phyloP scores from a whole-genome alignment of 2,888 invertebrate genomes.

The Macrosiphum euphorbiae region DNA sequence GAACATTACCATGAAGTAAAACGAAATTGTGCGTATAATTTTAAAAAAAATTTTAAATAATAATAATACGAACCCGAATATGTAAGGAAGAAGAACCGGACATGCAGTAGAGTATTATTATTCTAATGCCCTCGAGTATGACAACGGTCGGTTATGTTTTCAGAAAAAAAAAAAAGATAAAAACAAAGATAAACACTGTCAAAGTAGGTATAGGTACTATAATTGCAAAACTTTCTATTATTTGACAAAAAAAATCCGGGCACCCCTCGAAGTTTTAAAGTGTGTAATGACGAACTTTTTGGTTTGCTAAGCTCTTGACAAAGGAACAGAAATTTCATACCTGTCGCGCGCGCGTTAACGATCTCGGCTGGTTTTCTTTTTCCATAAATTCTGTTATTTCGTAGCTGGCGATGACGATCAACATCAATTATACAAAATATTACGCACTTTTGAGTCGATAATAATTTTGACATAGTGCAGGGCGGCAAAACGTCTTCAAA shows the following conservation, averaged over 20 bases:
- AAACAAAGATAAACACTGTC: neutral
- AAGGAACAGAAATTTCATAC: constrained; percentile 6
- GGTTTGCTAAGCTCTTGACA: constrained; percentile 1
- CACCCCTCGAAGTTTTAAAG: constrained; percentile 27
- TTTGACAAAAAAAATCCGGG: constrained; percentile 22
- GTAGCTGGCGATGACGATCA: neutral
- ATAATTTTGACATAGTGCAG: neutral
- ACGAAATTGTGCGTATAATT: neutral
- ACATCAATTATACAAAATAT: neutral
- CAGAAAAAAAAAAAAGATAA: neutral
- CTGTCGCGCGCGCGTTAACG: neutral
- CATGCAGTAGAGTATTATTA: neutral
- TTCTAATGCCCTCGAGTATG: neutral
- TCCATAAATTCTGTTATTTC: neutral
- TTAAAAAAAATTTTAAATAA: neutral
- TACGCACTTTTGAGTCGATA: neutral
- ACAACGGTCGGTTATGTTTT: constrained; percentile 21
- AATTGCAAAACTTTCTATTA: constrained; percentile 58
- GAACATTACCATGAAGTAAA: neutral
- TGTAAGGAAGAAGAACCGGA: neutral
- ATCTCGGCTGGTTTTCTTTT: neutral
- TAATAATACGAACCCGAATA: neutral
- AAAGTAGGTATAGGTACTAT: neutral
- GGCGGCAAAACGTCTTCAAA: neutral
- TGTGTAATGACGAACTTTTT: constrained; percentile 8